These are phyloP conservation scores for Piscicola geometra DNA, from an alignment of 2,888 invertebrate genomes.

Conservation along the genomic window DNA sequence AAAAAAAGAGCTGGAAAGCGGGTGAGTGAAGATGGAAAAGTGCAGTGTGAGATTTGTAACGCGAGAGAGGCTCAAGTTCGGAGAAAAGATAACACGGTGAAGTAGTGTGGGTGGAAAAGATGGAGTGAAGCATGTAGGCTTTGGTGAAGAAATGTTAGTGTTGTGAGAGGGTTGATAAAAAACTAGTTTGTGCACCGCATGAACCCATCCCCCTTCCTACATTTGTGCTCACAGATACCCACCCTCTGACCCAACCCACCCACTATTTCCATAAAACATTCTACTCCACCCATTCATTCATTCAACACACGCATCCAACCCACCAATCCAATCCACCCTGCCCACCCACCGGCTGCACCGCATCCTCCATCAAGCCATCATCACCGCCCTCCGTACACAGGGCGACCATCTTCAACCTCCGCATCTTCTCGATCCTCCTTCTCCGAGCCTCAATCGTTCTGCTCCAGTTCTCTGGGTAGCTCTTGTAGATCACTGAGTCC, in stretches of 20 bases:
- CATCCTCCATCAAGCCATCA: background rate
- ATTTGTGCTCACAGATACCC: too few species aligned
- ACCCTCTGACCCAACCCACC: too few species aligned
- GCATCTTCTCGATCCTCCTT: slow-evolving; percentile 43
- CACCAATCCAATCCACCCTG: too few species aligned
- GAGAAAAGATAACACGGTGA: background rate
- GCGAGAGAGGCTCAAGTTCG: background rate
- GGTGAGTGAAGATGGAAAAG: background rate
- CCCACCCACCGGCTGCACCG: slow-evolving; percentile 1
- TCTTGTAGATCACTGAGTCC: slow-evolving; percentile 55
- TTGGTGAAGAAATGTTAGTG: background rate
- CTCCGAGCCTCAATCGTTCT: slow-evolving; percentile 42
- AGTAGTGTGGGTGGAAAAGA: background rate
- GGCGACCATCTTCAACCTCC: slow-evolving; percentile 41
- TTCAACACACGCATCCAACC: too few species aligned
- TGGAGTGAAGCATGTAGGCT: background rate
- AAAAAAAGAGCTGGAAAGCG: background rate
- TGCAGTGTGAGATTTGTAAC: background rate
- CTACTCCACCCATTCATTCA: too few species aligned
- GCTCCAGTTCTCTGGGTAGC: slow-evolving; percentile 44
- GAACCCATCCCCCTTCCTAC: too few species aligned
- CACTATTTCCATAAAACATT: too few species aligned
- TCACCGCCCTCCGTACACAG: slow-evolving; percentile 11
- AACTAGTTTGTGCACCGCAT: too few species aligned
- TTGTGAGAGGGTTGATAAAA: background rate